Evolutionary conservation across 1,140 invertebrate genomes (phyloP).

Genomic region (Episyrphus balteatus): DNA sequence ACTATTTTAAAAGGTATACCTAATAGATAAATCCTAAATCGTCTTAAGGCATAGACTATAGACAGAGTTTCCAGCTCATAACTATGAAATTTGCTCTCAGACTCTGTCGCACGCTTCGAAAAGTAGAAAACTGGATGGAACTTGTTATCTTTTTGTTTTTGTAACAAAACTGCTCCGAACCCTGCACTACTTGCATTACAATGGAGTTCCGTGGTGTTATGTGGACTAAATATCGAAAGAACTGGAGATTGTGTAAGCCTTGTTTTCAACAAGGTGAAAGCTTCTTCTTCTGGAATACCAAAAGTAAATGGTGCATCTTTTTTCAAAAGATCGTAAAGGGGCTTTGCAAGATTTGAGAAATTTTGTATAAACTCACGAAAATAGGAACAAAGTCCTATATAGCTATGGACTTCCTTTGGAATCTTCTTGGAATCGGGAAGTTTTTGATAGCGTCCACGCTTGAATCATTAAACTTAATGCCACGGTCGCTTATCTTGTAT

Average conservation of each 20-base stretch:
- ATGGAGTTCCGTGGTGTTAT: constrained; percentile 9
- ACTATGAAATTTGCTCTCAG: too few relatives aligned
- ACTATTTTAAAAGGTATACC: too few relatives aligned
- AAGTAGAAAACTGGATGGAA: constrained; percentile 35
- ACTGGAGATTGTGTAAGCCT: constrained; percentile 8
- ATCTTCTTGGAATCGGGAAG: constrained; percentile 11
- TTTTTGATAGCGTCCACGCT: constrained; percentile 9
- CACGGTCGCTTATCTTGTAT: background rate
- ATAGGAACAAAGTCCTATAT: constrained; percentile 10
- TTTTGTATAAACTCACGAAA: constrained; percentile 10
- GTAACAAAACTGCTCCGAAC: constrained; percentile 23
- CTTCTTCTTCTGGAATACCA: background rate
- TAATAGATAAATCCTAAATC: too few relatives aligned
- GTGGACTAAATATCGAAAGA: constrained; percentile 8
- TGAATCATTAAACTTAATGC: constrained; percentile 8
- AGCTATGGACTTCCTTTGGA: constrained; percentile 9
- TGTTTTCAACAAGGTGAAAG: constrained; percentile 5
- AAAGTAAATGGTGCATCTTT: constrained; percentile 12
- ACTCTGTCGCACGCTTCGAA: too few relatives aligned
- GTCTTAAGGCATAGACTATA: too few relatives aligned
- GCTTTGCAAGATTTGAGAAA: constrained; percentile 11
- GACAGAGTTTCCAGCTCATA: too few relatives aligned
- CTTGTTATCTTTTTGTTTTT: constrained; percentile 17
- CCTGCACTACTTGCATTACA: too few relatives aligned
- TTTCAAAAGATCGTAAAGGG: constrained; percentile 14